Base-by-base conservation (phyloP, 1,140 invertebrate genomes). In the Neodiprion pinetum region DNA sequence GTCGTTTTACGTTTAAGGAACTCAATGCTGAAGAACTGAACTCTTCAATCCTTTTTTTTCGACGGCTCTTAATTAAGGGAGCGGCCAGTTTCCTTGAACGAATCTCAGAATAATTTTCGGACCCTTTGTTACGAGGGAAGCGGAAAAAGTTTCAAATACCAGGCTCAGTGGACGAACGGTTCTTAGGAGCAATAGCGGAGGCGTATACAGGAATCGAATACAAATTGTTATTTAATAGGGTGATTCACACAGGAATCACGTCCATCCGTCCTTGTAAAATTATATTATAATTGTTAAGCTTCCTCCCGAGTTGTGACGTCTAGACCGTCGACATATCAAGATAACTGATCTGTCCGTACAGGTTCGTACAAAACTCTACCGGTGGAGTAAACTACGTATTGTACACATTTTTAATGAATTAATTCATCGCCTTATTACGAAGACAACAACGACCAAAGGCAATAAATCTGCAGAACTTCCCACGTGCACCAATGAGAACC, bases 161-260 rank as follows among this genome's bases (percentile, higher is more conserved):
- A 47, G 67, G 12, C 40, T 69, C 67, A 23, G 40, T 69, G 21
- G 67, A 69, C 67, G 23, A 69, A 69, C 67, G 17, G 40, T 69
- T 69, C 67, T 21, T 69, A 47, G 67, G 5, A 47, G n/a, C n/a
- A 23, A 69, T 47, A 21, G 67, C 21, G 67, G 61, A 40, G 11
- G 17, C 12, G 67, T 14, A 17, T 14, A 14, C 65, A 68, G 65
- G 66, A 65, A 61, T 74, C 61, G 75, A 74, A 76, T 74, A 73
- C 73, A 75, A 75, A 75, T 61, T 71, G 67, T 4, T 50, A 21
- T 73, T 73, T 77, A 75, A 77, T 61, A 12, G 70, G 71, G 67
- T 70, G 65, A 77, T 74, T 77, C 71, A 73, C 40, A 77, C 71
- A 47, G 72, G 48, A 67, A 72, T 75, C 74, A 77, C 74, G 76